Conservation (phyloP, 2,888 invertebrate species). For the Drymonia ruficornis region DNA sequence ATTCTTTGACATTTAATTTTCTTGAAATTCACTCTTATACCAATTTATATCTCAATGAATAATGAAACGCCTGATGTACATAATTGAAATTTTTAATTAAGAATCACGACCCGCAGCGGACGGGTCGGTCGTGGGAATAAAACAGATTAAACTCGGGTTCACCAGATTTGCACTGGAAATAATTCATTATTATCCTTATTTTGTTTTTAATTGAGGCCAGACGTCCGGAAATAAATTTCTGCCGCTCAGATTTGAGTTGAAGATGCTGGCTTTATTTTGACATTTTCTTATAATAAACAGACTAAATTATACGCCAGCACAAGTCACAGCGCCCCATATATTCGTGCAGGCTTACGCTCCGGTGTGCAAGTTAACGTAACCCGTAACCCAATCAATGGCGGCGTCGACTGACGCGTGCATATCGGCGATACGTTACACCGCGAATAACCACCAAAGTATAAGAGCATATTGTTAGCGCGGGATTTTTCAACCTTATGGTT, state of each 20-base stretch:
- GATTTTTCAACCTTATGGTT: no score
- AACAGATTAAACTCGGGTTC: background rate
- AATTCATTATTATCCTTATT: background rate
- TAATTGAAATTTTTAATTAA: constrained; percentile 4
- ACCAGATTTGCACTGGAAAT: background rate
- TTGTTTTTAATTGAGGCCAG: background rate
- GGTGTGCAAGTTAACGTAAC: background rate
- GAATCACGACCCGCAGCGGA: background rate
- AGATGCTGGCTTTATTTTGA: no score
- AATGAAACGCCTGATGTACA: background rate
- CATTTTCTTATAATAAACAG: no score
- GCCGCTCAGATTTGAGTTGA: no score
- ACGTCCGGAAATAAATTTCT: background rate
- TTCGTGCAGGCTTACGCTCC: background rate
- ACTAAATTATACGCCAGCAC: no score
- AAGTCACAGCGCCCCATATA: background rate
- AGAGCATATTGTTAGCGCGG: background rate
- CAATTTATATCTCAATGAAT: no score
- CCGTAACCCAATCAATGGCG: background rate
- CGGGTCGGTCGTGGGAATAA: background rate
- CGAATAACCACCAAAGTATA: background rate
- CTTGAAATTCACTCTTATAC: no score
- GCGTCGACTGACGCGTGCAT: background rate
- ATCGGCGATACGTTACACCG: background rate
- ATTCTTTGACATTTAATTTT: no score